Base-by-base conservation (phyloP, 2,113 vertebrate genomes). In the Pristiophorus japonicus region DNA sequence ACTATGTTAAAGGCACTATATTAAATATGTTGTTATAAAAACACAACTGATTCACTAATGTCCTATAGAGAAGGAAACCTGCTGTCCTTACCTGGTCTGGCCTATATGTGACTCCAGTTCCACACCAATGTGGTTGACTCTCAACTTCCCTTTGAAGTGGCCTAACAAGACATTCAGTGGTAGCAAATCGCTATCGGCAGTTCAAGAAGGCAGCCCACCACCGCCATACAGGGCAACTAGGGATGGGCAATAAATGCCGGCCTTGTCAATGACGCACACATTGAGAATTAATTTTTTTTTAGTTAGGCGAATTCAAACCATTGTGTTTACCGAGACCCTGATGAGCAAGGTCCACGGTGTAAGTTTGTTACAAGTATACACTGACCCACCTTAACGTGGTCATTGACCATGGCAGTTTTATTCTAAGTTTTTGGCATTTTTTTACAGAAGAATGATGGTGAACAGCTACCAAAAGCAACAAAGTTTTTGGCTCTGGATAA, bases 401-500 rank as follows among this genome's bases (percentile, higher is more conserved):
- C n/a, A n/a, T n/a, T n/a, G n/a, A n/a, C n/a, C n/a, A n/a, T 3
- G 38, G 75, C 75, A 87, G 85, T 47, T 34, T 18, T 66, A 30
- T 95, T 95, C n/a, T 45, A 27, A 67, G 11, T n/a, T 10, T 95
- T 85, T 59, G 62, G 51, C 2, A 4, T 63, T 88, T 18, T 30
- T 2, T 96, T 78, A 45, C 63, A 95, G 95, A 24, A 67, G n/a
- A 63, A 12, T 84, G 90, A 67, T 45, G 90, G 65, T 78, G 97
- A 97, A 95, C 95, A 98, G 95, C 95, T 97, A 30, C 98, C 98
- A 75, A 98, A 98, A 96, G 98, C 98, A 95, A 99, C 99, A 0
- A 99, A 98, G 95, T 99, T 99, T 97, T 97, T 99, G 96, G 99
- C 99, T 70, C 97, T 99, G 97, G 99, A 99, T 97, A 99, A 99